phyloP scores from a whole-genome alignment of 2,888 invertebrate species.

The Danaus chrysippus region DNA sequence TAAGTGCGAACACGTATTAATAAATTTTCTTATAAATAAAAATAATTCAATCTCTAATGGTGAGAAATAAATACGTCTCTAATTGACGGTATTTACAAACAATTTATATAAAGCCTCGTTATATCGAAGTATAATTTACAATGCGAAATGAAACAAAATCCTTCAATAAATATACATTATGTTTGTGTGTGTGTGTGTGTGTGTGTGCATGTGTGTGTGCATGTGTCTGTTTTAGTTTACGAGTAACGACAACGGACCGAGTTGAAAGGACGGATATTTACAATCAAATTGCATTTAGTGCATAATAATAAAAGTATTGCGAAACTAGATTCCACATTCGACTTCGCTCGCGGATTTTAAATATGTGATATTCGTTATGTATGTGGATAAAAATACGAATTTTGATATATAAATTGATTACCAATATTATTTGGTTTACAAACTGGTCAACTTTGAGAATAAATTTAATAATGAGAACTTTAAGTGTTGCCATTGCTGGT shows the following conservation, averaged over 20 bases:
- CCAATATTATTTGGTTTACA: background rate
- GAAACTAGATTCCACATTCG: background rate
- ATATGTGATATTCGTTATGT: no score
- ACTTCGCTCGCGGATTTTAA: no score
- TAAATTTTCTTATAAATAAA: no score
- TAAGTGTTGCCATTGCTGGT: no score
- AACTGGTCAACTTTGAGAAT: background rate
- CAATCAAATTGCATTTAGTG: conserved; percentile 11
- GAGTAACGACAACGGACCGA: conserved; percentile 12
- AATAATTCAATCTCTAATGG: no score
- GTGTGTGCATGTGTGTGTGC: background rate
- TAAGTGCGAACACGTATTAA: no score
- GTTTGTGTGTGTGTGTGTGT: background rate
- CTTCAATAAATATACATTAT: background rate
- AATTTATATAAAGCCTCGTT: no score
- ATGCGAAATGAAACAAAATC: background rate
- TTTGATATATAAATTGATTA: no score
- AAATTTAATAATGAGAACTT: no score
- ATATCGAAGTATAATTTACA: background rate
- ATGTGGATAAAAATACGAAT: no score
- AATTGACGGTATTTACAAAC: no score
- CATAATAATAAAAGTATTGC: background rate
- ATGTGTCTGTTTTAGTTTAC: conserved; percentile 11
- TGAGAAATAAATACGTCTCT: no score
- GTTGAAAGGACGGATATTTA: conserved; percentile 10